These are phyloP conservation scores for Limnephilus rhombicus DNA, from an alignment of 2,888 invertebrate species.

Conservation along the genomic window DNA sequence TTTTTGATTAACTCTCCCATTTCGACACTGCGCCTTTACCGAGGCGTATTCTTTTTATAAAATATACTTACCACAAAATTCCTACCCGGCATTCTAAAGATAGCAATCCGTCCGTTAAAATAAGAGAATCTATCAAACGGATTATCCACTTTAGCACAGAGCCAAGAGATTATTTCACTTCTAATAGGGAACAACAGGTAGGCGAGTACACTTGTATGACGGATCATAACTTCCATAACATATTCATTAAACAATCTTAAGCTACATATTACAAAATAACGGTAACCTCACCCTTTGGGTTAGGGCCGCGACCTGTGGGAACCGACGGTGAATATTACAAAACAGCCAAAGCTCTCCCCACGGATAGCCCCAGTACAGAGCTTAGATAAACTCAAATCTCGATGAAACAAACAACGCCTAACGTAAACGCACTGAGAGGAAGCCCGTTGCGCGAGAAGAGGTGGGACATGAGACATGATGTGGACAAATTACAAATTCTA, in stretches of 20 bases:
- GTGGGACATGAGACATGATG: background rate
- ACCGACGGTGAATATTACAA: background rate
- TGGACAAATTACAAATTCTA: constrained; percentile 39
- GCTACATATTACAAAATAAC: background rate
- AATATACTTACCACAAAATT: background rate
- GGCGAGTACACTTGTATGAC: background rate
- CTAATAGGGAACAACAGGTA: background rate
- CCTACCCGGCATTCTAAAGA: background rate
- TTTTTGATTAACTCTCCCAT: background rate
- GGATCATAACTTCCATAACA: background rate
- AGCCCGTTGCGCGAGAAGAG: constrained; percentile 30
- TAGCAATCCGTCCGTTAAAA: background rate
- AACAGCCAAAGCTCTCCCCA: constrained; percentile 16
- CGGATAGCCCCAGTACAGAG: background rate
- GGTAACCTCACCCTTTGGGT: constrained; percentile 8
- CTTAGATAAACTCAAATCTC: constrained; percentile 20
- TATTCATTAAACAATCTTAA: background rate
- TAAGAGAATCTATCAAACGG: too few relatives aligned
- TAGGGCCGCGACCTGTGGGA: constrained; percentile 22
- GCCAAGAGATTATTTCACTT: background rate
- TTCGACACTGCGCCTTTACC: background rate
- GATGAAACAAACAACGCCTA: constrained; percentile 16
- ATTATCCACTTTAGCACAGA: background rate
- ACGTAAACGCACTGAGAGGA: constrained; percentile 31
- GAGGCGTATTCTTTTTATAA: background rate